These are phyloP conservation scores for Diplolepis rosae DNA, from an alignment of 2,888 invertebrate species.

Conservation along the genomic window DNA sequence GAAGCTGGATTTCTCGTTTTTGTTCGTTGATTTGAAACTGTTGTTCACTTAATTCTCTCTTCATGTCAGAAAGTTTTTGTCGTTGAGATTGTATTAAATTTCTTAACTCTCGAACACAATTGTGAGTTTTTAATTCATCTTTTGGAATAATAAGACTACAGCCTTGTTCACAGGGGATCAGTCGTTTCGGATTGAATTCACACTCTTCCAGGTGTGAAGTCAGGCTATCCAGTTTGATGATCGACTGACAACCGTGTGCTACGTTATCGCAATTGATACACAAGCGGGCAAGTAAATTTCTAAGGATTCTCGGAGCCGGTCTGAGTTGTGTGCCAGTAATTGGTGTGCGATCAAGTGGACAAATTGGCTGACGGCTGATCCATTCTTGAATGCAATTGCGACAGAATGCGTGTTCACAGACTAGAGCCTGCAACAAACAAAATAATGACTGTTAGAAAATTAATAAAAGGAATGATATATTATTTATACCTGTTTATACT, in stretches of 20 bases:
- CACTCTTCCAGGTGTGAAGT: conserved; percentile 93
- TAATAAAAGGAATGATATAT: no score
- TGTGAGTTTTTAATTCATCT: conserved; percentile 95
- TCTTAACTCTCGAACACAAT: conserved; percentile 92
- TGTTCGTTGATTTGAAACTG: conserved; percentile 91
- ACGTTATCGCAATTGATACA: conserved; percentile 94
- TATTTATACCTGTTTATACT: no score
- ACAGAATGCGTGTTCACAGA: conserved; percentile 98
- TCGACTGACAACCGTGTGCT: conserved; percentile 87
- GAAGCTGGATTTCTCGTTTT: conserved; percentile 88
- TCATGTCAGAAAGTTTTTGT: conserved; percentile 89
- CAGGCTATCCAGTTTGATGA: conserved; percentile 90
- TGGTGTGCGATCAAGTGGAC: conserved; percentile 94
- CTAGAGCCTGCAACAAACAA: conserved; percentile 86
- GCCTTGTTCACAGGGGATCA: conserved; percentile 93
- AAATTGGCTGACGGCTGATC: conserved; percentile 94
- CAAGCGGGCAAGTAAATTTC: conserved; percentile 92
- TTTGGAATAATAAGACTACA: conserved; percentile 96
- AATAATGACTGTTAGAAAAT: no score
- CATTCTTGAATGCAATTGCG: conserved; percentile 95
- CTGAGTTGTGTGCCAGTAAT: conserved; percentile 92
- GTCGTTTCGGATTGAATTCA: conserved; percentile 94
- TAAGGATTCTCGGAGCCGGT: conserved; percentile 93
- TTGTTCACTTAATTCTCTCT: conserved; percentile 90
- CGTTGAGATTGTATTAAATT: conserved; percentile 90